A percentile compares a stretch with the other conserved stretches of the same genome.
Conservation (phyloP, 2,113 vertebrate genomes). For the Plecotus auritus region DNA sequence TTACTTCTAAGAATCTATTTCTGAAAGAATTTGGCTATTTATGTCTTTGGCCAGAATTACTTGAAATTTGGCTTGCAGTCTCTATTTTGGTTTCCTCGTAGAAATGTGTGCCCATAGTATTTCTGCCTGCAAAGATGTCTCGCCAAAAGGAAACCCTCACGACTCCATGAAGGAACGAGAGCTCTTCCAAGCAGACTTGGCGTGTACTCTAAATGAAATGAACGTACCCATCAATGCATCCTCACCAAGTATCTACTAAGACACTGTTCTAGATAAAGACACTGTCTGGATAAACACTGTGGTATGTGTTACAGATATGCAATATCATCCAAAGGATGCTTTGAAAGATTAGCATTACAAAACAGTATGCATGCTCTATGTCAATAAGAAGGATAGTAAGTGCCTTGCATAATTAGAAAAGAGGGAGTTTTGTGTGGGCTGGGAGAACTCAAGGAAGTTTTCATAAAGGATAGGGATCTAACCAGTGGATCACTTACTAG, state of each 20-base stretch:
- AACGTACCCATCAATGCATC: neutral
- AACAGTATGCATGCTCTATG: neutral
- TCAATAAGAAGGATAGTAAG: neutral
- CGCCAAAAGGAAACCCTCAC: neutral
- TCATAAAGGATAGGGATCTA: neutral
- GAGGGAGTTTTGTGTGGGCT: neutral
- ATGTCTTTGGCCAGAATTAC: conserved; percentile 54
- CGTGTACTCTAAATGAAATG: neutral
- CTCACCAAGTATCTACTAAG: neutral
- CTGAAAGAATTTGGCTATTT: conserved; percentile 37
- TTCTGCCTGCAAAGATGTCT: neutral
- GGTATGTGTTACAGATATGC: neutral
- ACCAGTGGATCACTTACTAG: neutral
- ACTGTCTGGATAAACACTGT: neutral
- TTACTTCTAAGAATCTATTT: conserved; percentile 53
- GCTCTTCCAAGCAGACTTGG: neutral
- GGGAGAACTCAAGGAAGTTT: neutral
- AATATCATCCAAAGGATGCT: neutral
- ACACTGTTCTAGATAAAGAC: neutral
- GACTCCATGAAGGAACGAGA: neutral
- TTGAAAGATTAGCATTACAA: neutral
- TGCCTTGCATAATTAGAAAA: neutral
- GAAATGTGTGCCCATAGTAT: neutral
- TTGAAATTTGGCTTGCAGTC: conserved; percentile 45
- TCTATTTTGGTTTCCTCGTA: conserved; percentile 48